phyloP scores from a whole-genome alignment of 2,888 invertebrate species.

The Hyppa rectilinea region DNA sequence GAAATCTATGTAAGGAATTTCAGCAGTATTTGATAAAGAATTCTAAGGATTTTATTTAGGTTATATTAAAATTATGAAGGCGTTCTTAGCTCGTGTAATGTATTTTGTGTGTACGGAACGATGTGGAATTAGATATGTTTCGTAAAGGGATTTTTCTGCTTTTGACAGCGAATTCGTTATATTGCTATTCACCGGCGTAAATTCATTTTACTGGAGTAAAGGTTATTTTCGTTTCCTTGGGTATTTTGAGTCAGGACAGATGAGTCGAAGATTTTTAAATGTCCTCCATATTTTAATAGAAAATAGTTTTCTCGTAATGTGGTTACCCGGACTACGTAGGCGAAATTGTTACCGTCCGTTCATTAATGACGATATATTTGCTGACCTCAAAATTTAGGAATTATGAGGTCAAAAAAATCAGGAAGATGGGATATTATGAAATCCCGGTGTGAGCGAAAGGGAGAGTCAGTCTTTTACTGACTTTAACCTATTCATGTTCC shows the following conservation, averaged over 20 bases:
- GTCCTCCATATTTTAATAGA: slow-evolving; percentile 7
- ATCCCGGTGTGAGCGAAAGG: too few species aligned
- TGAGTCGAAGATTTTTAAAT: slow-evolving; percentile 8
- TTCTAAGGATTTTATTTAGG: slow-evolving; percentile 42
- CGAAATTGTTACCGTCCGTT: neutral
- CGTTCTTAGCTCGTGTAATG: slow-evolving; percentile 26
- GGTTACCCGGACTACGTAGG: neutral
- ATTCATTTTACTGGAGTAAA: slow-evolving; percentile 15
- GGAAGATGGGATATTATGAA: too few species aligned
- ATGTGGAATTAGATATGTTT: slow-evolving; percentile 39
- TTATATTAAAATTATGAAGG: slow-evolving; percentile 42
- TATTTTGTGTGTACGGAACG: slow-evolving; percentile 31
- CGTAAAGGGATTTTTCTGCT: slow-evolving; percentile 37
- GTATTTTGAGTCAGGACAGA: slow-evolving; percentile 2
- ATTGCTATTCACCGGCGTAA: slow-evolving; percentile 20
- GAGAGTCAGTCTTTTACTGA: too few species aligned
- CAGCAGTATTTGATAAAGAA: slow-evolving; percentile 26
- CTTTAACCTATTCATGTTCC: too few species aligned
- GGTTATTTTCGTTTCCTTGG: neutral
- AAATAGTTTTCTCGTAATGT: slow-evolving; percentile 1
- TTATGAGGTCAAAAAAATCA: too few species aligned
- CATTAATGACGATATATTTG: slow-evolving; percentile 7
- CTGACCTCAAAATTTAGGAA: neutral
- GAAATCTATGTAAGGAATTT: slow-evolving; percentile 40
- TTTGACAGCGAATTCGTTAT: slow-evolving; percentile 38